Evolutionary conservation across 2,888 invertebrate species (phyloP).

Genomic region (Tinea semifulvella): DNA sequence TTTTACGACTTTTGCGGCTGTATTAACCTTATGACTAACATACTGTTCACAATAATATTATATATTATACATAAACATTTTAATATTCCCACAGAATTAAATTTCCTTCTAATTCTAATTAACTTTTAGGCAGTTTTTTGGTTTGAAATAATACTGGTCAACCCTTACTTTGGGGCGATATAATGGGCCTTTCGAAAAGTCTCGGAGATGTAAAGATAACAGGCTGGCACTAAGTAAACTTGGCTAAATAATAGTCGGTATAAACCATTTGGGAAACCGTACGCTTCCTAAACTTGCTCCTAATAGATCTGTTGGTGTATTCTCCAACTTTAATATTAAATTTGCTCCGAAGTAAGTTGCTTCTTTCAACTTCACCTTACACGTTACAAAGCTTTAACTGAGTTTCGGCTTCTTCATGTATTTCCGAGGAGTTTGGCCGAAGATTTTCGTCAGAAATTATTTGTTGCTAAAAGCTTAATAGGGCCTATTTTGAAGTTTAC

Average conservation of each 20-base stretch:
- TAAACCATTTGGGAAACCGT: neutral
- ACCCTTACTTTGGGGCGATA: neutral
- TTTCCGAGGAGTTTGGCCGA: constrained; percentile 4
- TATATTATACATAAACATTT: no score
- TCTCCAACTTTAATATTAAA: constrained; percentile 14
- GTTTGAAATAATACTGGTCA: neutral
- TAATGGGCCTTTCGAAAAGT: neutral
- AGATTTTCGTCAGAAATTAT: constrained; percentile 11
- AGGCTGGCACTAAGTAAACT: constrained; percentile 3
- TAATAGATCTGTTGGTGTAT: constrained; percentile 14
- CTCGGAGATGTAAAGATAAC: neutral
- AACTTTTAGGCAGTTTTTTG: no score
- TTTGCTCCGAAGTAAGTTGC: constrained; percentile 12
- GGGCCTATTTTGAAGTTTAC: constrained; percentile 5
- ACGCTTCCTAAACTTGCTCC: constrained; percentile 11
- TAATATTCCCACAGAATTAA: no score
- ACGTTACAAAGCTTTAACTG: constrained; percentile 15
- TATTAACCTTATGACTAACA: constrained; percentile 4
- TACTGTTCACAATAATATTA: no score
- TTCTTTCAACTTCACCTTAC: constrained; percentile 8
- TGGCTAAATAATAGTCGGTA: constrained; percentile 6
- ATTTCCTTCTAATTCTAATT: no score
- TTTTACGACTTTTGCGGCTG: constrained; percentile 10
- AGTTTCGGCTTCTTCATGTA: constrained; percentile 13
- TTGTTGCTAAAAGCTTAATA: constrained; percentile 8